These are phyloP conservation scores for Pardosa pseudoannulata DNA, from an alignment of 2,888 invertebrate species.

Conservation along the genomic window DNA sequence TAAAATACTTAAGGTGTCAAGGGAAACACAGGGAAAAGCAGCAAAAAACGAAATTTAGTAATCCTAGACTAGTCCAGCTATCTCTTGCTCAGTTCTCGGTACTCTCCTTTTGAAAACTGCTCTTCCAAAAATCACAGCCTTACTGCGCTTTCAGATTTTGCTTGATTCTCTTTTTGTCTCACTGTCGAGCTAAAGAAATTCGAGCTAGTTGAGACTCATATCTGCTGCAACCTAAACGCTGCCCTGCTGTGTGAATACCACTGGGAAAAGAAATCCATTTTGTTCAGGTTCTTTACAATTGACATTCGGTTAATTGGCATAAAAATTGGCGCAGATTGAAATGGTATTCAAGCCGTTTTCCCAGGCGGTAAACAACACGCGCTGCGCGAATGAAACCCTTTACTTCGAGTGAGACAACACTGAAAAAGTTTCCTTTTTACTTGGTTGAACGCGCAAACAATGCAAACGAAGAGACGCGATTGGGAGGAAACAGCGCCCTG, in stretches of 20 bases:
- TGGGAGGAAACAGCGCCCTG: neutral
- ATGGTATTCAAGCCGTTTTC: constrained; percentile 55
- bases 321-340: constrained; percentile 49
- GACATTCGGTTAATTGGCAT: constrained; percentile 68
- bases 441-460: neutral
- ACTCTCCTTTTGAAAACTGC: neutral
- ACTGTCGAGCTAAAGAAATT: neutral
- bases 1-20: too few relatives aligned
- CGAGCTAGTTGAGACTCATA: neutral
- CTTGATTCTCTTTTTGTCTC: neutral
- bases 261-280: constrained; percentile 43
- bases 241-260: neutral
- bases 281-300: constrained; percentile 60
- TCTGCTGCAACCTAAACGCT: neutral
- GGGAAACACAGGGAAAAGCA: too few relatives aligned
- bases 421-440: neutral
- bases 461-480: neutral
- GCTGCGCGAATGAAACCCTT: constrained; percentile 15
- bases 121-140: neutral
- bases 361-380: constrained; percentile 54
- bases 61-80: too few relatives aligned
- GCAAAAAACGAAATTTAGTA: too few relatives aligned
- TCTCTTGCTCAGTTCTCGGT: too few relatives aligned
- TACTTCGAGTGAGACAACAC: neutral
- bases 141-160: neutral